Evolutionary conservation across 2,888 invertebrate genomes (phyloP), one percentile per base, ranked within the genome.

Genomic region (Acronicta aceris): DNA sequence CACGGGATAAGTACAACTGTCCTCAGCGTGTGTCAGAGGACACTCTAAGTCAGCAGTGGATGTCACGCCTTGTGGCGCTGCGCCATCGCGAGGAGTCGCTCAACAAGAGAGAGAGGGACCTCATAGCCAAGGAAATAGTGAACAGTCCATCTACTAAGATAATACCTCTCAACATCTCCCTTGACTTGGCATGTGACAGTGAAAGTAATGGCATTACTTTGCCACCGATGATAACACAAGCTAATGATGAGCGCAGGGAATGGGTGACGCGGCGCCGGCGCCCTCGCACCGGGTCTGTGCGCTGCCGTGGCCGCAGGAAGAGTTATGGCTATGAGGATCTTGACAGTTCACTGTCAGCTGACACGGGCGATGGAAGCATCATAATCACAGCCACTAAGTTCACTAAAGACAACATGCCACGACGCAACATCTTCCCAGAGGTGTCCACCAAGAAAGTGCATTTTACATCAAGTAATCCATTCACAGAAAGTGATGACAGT

Each of bases 301-400:
- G 89, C 25, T 51, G 83, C 5, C 83, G 86, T 15, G 76, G 78
- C 2, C 88, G 89, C 54, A 85, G 93, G 59, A 87, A 89, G 81
- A 92, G 87, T 68, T 90, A 81, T 30, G 89, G 85, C 0, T 95
- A 95, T 64, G 95, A 95, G 55, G 96, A 96, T 70, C 84, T 96
- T 30, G 95, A 96, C 79, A 95, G 95, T 69, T 95, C 96, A 0
- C 83, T 96, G 46, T 96, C 96, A 0, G 96, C 96, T 0, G 96
- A 95, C 65, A 82, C 93, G 5, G 95, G 95, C 0, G 96, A 96
- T 57, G 83, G 91, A 30, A 95, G 95, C 51, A 89, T 95, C 43
- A 83, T 95, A 13, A 86, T 95, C n/a, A 96, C 96, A 10, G 95
- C 95, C 0, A 89, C 89, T 4, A 95, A 95, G 76, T 83, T 94